phyloP scores from a whole-genome alignment of 64 coral and sea anemone genomes.

The Actinia tenebrosa region DNA sequence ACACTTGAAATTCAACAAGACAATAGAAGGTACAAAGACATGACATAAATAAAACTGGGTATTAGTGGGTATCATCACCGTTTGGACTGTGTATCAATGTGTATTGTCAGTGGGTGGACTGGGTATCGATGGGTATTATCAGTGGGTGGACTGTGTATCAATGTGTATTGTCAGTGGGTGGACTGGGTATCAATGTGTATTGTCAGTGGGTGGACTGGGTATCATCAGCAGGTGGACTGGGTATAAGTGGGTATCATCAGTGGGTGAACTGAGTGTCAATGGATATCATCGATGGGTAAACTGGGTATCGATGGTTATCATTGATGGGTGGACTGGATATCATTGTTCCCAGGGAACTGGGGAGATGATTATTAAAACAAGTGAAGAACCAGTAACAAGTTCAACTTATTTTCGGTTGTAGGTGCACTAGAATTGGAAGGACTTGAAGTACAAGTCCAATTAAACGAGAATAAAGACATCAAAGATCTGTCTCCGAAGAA shows the following conservation, averaged over 20 bases:
- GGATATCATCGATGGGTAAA: too few species aligned
- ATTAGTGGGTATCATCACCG: too few species aligned
- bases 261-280: too few species aligned
- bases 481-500: constrained; percentile 77
- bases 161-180: not conserved
- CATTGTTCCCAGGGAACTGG: too few species aligned
- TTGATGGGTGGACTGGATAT: too few species aligned
- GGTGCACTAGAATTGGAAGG: constrained; percentile 82
- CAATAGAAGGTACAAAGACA: constrained; percentile 40
- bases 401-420: not conserved
- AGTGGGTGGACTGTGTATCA: not conserved
- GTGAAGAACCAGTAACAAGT: not conserved
- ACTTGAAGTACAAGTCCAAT: constrained; percentile 72
- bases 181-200: not conserved
- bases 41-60: not conserved
- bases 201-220: not conserved
- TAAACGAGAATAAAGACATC: constrained; percentile 83
- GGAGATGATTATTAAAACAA: too few species aligned
- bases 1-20: constrained; percentile 63
- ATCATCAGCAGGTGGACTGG: too few species aligned
- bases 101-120: too few species aligned
- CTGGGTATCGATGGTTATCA: too few species aligned
- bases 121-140: too few species aligned
- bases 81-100: too few species aligned
- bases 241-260: too few species aligned